A percentile compares a stretch with the other conserved stretches of the same genome.
phyloP scores from a whole-genome alignment of 2,113 vertebrate species.

The Phoxinus phoxinus region DNA sequence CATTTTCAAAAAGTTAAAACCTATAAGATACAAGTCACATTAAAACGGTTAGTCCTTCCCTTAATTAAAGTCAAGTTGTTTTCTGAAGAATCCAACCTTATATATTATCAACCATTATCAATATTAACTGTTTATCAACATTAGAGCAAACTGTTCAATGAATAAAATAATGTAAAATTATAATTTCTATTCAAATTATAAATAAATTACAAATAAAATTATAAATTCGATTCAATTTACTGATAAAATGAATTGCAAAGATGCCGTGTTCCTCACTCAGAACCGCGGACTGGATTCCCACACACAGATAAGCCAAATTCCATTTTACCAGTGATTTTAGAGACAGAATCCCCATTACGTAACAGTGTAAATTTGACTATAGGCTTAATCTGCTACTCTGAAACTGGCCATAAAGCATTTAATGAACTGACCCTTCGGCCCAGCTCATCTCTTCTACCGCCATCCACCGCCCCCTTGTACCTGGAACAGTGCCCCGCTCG shows the following conservation, averaged over 20 bases:
- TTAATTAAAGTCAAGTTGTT: neutral
- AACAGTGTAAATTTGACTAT: neutral
- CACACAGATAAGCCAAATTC: neutral
- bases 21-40: neutral
- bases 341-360: neutral
- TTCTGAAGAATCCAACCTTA: neutral
- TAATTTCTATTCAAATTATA: too few relatives aligned
- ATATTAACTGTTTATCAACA: neutral
- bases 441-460: neutral
- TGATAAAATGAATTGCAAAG: neutral
- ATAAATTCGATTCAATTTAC: neutral
- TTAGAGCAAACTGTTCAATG: neutral
- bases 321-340: neutral
- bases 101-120: neutral
- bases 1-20: neutral
- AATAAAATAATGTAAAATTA: neutral
- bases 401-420: slow-evolving; percentile 4
- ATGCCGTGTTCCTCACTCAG: too few relatives aligned
- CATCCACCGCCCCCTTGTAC: slow-evolving; percentile 17
- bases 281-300: neutral
- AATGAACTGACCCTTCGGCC: slow-evolving; percentile 42
- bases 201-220: too few relatives aligned
- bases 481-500: slow-evolving; percentile 52
- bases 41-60: neutral
- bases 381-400: neutral